Evolutionary conservation across 2,888 invertebrate species (phyloP), one percentile per base, ranked within the genome.

Genomic region (Tanypteryx hageni): DNA sequence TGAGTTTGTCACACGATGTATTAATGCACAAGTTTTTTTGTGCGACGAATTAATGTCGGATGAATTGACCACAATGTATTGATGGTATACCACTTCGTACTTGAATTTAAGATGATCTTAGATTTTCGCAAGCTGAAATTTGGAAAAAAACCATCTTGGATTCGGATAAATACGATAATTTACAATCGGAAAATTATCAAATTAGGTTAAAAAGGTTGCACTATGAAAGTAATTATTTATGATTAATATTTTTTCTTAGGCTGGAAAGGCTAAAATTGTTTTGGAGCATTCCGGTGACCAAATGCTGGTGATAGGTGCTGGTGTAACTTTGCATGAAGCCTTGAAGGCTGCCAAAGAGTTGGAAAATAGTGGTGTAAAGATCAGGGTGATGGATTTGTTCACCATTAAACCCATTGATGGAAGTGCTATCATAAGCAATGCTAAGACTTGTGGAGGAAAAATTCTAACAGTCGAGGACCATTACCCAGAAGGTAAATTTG

Each of bases 381-480:
- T 97, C 0, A 96, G 99, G 84, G 97, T 99, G 44, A 95, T 99
- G 94, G 99, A 99, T 96, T 98, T 98, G 10, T 99, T 99, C 96
- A 99, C 99, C 14, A 96, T 99, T 93, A 99, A 99, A 95, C 99
- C 99, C 0, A 95, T 99, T 93, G 99, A 99, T 95, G 96, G 96
- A 92, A 96, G 96, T 0, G 96, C 97, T 0, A 97, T 99, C 81
- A 95, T 97, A 81, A 95, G 96, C 92, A 97, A 98, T 95, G 99
- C 98, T 4, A 96, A 96, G 93, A 97, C 97, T 92, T 97, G 96
- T 92, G 97, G 97, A 11, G 99, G 99, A 0, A 96, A 97, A 14
- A 96, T 99, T 92, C 95, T 99, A 92, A 98, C 99, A 64, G 99
- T 99, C 0, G 99, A 99, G 95, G 99, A 99, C 95, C 99, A 99